Evolutionary conservation across 2,797 vertebrate species (phyloP).

Genomic region (Cacajao melanocephalus): DNA sequence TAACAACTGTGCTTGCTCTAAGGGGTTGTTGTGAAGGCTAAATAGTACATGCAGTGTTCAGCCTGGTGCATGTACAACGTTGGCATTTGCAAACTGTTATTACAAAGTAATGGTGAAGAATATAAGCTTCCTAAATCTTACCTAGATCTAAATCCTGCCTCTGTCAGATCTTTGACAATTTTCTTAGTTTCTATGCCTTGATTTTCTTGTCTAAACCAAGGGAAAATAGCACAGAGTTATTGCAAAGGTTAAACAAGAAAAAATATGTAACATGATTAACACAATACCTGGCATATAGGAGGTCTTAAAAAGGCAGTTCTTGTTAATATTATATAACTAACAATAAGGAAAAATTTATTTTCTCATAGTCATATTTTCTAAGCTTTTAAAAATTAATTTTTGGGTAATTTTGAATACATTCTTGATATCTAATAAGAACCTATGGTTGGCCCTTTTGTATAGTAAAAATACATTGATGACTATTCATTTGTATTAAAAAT

Average conservation of each 20-base stretch:
- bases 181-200: neutral
- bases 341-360: neutral
- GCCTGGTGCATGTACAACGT: neutral
- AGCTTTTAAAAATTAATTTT: constrained; percentile 32
- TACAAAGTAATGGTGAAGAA: neutral
- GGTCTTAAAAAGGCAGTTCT: neutral
- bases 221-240: neutral
- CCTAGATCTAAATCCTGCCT: neutral
- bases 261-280: neutral
- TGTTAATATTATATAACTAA: neutral
- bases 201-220: neutral
- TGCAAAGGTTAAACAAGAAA: neutral
- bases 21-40: neutral
- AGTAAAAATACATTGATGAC: neutral
- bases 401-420: neutral
- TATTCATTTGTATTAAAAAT: neutral
- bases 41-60: neutral
- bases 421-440: neutral
- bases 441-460: neutral
- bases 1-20: neutral
- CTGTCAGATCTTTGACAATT: neutral
- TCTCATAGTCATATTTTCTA: neutral
- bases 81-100: neutral
- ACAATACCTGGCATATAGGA: neutral
- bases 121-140: neutral